Evolutionary conservation across 2,888 invertebrate genomes (phyloP).

Genomic region (Euzophera pinguis): DNA sequence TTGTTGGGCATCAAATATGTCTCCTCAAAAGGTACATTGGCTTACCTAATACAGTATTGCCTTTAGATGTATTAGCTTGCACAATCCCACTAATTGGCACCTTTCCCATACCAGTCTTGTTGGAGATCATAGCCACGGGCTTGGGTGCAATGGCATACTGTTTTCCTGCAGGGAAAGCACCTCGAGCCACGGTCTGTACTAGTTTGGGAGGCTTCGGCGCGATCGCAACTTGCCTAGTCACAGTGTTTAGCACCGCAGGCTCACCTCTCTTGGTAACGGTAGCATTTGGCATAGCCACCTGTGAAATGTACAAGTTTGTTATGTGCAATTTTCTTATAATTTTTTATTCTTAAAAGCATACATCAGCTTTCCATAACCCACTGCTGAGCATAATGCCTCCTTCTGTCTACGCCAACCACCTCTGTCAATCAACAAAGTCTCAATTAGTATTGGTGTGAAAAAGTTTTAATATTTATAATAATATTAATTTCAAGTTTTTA

Average conservation of each 20-base stretch:
- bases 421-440: too few relatives aligned
- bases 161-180: conserved; percentile 26
- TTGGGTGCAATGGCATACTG: conserved; percentile 57
- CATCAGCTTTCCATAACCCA: too few relatives aligned
- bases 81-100: conserved; percentile 41
- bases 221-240: conserved; percentile 68
- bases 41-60: conserved; percentile 54
- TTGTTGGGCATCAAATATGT: too few relatives aligned
- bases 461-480: too few relatives aligned
- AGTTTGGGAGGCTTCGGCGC: conserved; percentile 67
- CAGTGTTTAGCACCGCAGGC: conserved; percentile 25
- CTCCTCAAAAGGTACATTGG: not conserved
- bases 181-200: conserved; percentile 26
- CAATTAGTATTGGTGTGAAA: too few relatives aligned
- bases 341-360: too few relatives aligned
- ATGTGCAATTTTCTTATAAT: too few relatives aligned
- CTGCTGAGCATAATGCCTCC: too few relatives aligned
- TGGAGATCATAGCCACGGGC: conserved; percentile 44
- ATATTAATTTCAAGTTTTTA: too few relatives aligned
- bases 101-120: conserved; percentile 36
- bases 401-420: too few relatives aligned
- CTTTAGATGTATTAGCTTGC: conserved; percentile 34
- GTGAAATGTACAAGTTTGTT: too few relatives aligned
- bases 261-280: conserved; percentile 21
- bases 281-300: conserved; percentile 37